phyloP scores from a whole-genome alignment of 1,140 invertebrate genomes.

The Cherax quadricarinatus region DNA sequence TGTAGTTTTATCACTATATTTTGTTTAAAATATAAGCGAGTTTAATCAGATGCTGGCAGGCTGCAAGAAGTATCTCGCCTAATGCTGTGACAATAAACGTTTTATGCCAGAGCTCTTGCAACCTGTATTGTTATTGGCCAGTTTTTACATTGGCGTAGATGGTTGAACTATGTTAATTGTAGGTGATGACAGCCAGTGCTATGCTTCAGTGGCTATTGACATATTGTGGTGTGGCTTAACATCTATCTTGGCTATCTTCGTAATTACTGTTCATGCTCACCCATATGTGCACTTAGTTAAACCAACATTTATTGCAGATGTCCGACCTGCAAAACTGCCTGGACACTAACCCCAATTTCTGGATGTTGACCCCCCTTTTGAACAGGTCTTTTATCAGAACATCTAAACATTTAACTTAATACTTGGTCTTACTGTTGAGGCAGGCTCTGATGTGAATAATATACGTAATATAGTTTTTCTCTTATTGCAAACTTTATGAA shows the following conservation, averaged over 20 bases:
- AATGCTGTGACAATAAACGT: background rate
- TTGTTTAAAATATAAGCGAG: background rate
- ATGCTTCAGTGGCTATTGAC: constrained; percentile 43
- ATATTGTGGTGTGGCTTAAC: constrained; percentile 35
- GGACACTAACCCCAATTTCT: constrained; percentile 65
- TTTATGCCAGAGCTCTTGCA: constrained; percentile 1
- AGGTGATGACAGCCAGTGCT: constrained; percentile 49
- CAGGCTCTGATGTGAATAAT: constrained; percentile 39
- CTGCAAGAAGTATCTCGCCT: constrained; percentile 22
- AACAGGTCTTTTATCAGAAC: constrained; percentile 48
- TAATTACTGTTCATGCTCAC: constrained; percentile 41
- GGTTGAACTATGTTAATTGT: constrained; percentile 17
- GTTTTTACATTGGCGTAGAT: constrained; percentile 13
- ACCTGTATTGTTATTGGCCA: background rate
- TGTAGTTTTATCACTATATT: constrained; percentile 2
- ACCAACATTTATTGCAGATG: constrained; percentile 55
- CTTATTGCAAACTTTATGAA: constrained; percentile 24
- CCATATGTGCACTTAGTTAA: constrained; percentile 39
- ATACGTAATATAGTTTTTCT: background rate
- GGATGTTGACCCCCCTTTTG: constrained; percentile 60
- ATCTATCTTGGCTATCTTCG: constrained; percentile 37
- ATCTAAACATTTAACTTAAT: constrained; percentile 19
- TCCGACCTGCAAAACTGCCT: constrained; percentile 55
- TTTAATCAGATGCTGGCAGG: constrained; percentile 25
- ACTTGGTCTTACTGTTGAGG: constrained; percentile 41